A percentile compares a stretch with the other conserved stretches of the same genome.
These are phyloP conservation scores for Philaenus spumarius DNA, from an alignment of 1,140 invertebrate species.

Conservation along the genomic window DNA sequence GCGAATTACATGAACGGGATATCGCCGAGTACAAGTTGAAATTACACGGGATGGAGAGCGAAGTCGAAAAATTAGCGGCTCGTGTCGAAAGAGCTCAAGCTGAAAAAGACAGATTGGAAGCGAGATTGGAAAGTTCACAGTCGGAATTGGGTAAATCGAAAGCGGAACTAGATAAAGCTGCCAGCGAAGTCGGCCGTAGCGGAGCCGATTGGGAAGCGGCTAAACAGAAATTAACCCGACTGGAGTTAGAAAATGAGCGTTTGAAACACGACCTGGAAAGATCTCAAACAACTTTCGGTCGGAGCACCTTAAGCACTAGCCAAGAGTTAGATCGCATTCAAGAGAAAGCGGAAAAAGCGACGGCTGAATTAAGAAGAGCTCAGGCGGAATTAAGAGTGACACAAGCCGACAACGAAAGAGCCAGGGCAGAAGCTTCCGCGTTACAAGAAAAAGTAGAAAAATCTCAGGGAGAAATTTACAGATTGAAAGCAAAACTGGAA, in stretches of 20 bases:
- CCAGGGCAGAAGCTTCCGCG: conserved; percentile 69
- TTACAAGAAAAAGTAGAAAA: conserved; percentile 89
- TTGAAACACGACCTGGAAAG: conserved; percentile 77
- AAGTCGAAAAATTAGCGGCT: conserved; percentile 62
- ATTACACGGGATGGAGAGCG: conserved; percentile 80
- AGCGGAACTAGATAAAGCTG: conserved; percentile 85
- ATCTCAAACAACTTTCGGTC: conserved; percentile 70
- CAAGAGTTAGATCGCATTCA: conserved; percentile 77
- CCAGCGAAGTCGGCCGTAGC: conserved; percentile 79
- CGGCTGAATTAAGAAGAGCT: conserved; percentile 75
- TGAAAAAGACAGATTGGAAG: conserved; percentile 84
- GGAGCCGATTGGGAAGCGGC: conserved; percentile 85
- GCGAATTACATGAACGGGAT: conserved; percentile 88
- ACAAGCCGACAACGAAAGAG: conserved; percentile 78
- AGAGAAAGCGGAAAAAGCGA: conserved; percentile 78
- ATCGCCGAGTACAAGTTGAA: conserved; percentile 94
- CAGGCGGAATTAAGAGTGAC: conserved; percentile 75
- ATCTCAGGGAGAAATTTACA: conserved; percentile 89
- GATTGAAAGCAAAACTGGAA: conserved; percentile 86
- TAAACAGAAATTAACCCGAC: conserved; percentile 72
- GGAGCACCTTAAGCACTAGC: conserved; percentile 45
- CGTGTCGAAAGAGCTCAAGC: conserved; percentile 75
- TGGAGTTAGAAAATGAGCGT: conserved; percentile 86
- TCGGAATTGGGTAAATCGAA: conserved; percentile 90
- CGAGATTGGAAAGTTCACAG: conserved; percentile 85